Percentiles rank a stretch among this genome's conserved stretches.
phyloP scores from a whole-genome alignment of 2,113 vertebrate genomes.

The Paradisaea rubra region DNA sequence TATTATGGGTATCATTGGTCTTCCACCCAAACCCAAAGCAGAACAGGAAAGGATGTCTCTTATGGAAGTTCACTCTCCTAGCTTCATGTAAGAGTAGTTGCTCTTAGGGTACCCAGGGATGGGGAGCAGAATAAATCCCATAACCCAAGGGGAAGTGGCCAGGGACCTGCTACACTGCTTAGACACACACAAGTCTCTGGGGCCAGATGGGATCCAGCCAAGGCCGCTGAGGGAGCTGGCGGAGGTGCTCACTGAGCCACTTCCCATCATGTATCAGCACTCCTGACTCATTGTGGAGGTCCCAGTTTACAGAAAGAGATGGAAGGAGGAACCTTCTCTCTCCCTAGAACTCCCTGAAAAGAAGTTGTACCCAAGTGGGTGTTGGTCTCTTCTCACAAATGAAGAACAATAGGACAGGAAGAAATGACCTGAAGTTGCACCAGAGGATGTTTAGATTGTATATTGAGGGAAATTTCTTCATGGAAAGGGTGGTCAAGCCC shows the following conservation, averaged over 20 bases:
- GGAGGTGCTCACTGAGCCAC: background rate
- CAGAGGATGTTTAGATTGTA: background rate
- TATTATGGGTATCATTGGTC: background rate
- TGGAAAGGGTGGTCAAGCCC: background rate
- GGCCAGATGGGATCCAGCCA: background rate
- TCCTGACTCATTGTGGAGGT: background rate
- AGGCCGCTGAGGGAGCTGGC: background rate
- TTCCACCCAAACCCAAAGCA: background rate
- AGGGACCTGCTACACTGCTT: background rate
- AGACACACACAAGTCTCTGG: background rate
- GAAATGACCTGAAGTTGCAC: accelerated
- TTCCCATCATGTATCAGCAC: background rate
- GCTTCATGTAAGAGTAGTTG: background rate
- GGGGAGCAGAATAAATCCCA: background rate
- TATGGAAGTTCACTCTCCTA: background rate
- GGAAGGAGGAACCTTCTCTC: background rate
- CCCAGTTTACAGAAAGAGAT: background rate
- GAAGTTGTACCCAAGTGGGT: accelerated
- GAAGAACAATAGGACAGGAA: background rate
- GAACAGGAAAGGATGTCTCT: background rate
- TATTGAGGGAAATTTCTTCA: background rate
- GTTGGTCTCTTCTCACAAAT: no score
- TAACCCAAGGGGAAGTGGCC: background rate
- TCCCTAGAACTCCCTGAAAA: background rate
- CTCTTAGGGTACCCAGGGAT: background rate